Evolutionary conservation across 1,140 invertebrate species (phyloP).

Genomic region (Euwallacea similis): DNA sequence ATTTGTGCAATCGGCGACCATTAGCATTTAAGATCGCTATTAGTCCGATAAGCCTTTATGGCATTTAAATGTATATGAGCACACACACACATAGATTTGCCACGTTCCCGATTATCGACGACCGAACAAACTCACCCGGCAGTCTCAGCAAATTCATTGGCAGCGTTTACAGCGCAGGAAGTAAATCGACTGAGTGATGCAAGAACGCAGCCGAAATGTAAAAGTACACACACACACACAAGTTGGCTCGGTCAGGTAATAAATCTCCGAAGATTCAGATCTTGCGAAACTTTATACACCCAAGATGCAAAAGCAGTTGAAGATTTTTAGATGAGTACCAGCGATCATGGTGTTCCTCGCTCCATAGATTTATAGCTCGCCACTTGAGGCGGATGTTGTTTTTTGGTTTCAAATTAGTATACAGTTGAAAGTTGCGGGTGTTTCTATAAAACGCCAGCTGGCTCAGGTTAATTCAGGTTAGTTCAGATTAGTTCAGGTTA

Average conservation of each 20-base stretch:
- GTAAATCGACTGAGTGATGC: background rate
- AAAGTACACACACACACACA: slow-evolving; percentile 8
- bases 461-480: no score
- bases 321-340: slow-evolving; percentile 35
- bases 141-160: no score
- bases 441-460: no score
- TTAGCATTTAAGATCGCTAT: slow-evolving; percentile 37
- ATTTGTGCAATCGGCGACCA: slow-evolving; percentile 37
- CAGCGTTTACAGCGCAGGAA: no score
- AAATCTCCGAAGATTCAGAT: slow-evolving; percentile 35
- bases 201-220: slow-evolving; percentile 16
- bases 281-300: slow-evolving; percentile 38
- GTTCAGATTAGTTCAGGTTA: no score
- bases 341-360: slow-evolving; percentile 31
- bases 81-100: slow-evolving; percentile 5
- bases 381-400: slow-evolving; percentile 17
- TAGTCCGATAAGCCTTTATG: slow-evolving; percentile 30
- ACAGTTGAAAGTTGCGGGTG: no score
- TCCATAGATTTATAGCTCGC: slow-evolving; percentile 33
- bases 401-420: slow-evolving; percentile 19
- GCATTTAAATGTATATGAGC: slow-evolving; percentile 31
- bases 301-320: slow-evolving; percentile 37
- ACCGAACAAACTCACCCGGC: no score
- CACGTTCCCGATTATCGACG: slow-evolving; percentile 10
- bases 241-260: slow-evolving; percentile 20